A percentile compares a stretch with the other conserved stretches of the same genome.
Conservation (phyloP, 2,113 vertebrate species). For the Trachemys scripta region DNA sequence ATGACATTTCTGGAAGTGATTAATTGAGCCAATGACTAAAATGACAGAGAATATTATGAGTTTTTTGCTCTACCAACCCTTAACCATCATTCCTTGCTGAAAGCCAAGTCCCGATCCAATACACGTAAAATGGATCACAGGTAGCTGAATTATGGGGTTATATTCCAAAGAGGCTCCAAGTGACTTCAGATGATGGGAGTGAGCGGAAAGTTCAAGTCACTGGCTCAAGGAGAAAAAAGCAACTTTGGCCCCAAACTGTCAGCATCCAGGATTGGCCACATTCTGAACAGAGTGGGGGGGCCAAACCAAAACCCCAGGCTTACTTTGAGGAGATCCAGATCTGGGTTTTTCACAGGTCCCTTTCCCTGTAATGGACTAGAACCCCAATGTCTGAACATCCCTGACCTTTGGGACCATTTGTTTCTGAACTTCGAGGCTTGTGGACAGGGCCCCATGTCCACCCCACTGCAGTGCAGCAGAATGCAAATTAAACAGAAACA, state of each 20-base stretch:
- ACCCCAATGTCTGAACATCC: background rate
- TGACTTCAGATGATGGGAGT: background rate
- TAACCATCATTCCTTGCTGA: background rate
- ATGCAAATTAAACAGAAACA: background rate
- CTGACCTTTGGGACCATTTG: background rate
- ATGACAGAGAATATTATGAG: background rate
- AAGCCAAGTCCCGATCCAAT: background rate
- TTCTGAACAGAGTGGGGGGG: background rate
- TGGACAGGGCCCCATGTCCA: background rate
- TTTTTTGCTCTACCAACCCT: background rate
- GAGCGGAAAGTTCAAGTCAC: background rate
- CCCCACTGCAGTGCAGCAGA: background rate
- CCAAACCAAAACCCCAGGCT: background rate
- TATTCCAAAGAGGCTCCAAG: background rate
- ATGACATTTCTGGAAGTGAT: background rate
- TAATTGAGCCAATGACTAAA: background rate
- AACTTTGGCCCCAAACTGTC: background rate
- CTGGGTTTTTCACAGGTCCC: background rate
- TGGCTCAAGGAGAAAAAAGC: background rate
- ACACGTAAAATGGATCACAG: fast-evolving
- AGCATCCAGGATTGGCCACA: background rate
- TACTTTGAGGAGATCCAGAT: background rate
- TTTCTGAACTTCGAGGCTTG: background rate
- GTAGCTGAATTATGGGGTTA: background rate
- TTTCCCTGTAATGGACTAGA: background rate